phyloP scores from a whole-genome alignment of 2,113 vertebrate genomes.

The Leptobrachium leishanense region DNA sequence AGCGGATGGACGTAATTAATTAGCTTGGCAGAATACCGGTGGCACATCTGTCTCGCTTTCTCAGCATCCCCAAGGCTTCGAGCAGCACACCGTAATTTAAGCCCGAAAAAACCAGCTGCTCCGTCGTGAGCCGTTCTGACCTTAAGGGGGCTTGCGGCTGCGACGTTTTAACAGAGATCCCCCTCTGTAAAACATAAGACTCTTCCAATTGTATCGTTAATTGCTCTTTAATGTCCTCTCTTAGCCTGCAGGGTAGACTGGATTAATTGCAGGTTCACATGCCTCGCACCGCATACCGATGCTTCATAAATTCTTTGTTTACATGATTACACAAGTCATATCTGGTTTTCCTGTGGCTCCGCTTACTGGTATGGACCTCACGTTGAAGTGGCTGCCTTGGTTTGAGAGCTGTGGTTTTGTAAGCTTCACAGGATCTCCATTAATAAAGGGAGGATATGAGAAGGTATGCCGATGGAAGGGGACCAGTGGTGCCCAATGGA shows the following conservation, averaged over 20 bases:
- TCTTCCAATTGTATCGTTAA: conserved; percentile 29
- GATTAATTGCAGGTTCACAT: conserved; percentile 39
- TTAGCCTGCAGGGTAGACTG: conserved; percentile 4
- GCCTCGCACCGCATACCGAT: conserved; percentile 15
- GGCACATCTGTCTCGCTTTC: conserved; percentile 43
- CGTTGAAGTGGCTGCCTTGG: background rate
- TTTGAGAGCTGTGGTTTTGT: background rate
- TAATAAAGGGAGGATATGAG: background rate
- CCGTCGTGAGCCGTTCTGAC: conserved; percentile 28
- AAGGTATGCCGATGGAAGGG: no score
- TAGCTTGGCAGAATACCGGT: conserved; percentile 37
- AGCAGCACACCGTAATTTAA: conserved; percentile 30
- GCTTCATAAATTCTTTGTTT: conserved; percentile 25
- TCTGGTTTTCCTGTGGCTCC: background rate
- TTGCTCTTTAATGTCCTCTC: conserved; percentile 8
- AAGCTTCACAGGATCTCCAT: background rate
- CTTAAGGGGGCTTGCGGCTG: conserved; percentile 34
- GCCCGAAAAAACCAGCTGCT: conserved; percentile 41
- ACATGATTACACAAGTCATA: background rate
- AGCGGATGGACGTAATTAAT: conserved; percentile 41
- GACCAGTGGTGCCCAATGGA: no score
- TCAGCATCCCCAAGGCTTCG: conserved; percentile 9
- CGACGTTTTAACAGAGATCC: conserved; percentile 35
- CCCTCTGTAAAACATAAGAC: conserved; percentile 40
- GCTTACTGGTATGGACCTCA: background rate